These are phyloP conservation scores for Forbesichthys papilliferus DNA, from an alignment of 2,113 vertebrate genomes.

Conservation along the genomic window DNA sequence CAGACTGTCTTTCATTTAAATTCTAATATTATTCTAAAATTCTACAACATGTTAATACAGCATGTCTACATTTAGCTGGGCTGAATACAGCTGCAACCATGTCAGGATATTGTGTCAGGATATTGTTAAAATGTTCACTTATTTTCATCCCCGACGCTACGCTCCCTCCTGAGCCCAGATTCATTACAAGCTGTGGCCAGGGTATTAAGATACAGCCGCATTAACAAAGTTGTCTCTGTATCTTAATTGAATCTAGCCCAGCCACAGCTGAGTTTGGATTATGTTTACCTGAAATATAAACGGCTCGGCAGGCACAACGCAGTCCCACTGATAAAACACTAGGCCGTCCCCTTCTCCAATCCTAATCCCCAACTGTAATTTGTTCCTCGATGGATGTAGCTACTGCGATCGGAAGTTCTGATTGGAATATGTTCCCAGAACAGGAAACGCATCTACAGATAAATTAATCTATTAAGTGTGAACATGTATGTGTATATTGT, in stretches of 20 bases:
- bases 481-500: conserved; percentile 26
- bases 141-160: conserved; percentile 54
- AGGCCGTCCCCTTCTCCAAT: conserved; percentile 71
- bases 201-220: conserved; percentile 81
- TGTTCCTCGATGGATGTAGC: conserved; percentile 75
- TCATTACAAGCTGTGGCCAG: conserved; percentile 78
- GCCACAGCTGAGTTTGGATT: conserved; percentile 79
- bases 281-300: conserved; percentile 86
- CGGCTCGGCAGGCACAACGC: conserved; percentile 72
- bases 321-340: conserved; percentile 79
- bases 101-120: conserved; percentile 58
- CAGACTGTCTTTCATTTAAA: too few species aligned
- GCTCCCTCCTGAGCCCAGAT: conserved; percentile 72
- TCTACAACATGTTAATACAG: too few species aligned
- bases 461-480: conserved; percentile 66
- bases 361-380: conserved; percentile 80
- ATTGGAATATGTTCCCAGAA: conserved; percentile 69
- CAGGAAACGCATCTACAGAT: conserved; percentile 65
- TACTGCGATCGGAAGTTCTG: conserved; percentile 56
- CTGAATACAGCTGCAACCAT: conserved; percentile 41
- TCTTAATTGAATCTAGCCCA: conserved; percentile 85
- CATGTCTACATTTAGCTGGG: neutral
- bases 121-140: conserved; percentile 55
- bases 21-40: too few species aligned
- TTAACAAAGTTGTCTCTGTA: conserved; percentile 84